phyloP scores from a whole-genome alignment of 2,797 vertebrate species.

The Notolabrus celidotus region DNA sequence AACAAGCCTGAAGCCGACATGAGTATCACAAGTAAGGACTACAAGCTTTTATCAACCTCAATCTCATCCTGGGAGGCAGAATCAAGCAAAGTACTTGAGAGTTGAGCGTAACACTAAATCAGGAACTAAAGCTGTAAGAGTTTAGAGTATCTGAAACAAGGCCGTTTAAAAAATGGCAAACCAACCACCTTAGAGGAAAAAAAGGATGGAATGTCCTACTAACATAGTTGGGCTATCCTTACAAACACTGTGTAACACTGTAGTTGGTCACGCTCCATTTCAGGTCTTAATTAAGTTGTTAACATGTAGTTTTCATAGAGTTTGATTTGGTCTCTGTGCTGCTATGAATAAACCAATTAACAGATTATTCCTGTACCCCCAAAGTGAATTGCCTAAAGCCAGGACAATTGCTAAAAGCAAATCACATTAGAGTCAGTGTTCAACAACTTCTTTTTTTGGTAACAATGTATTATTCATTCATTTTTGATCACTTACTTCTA shows the following conservation, averaged over 20 bases:
- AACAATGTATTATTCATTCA: neutral
- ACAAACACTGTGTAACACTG: slow-evolving; percentile 8
- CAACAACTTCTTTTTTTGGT: neutral
- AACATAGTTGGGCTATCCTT: slow-evolving; percentile 4
- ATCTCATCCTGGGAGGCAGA: neutral
- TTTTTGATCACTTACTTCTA: slow-evolving; percentile 12
- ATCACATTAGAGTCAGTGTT: neutral
- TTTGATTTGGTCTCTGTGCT: slow-evolving; percentile 7
- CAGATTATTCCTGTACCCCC: slow-evolving; percentile 13
- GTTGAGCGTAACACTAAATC: neutral
- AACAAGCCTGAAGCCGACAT: slow-evolving; percentile 11
- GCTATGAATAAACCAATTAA: slow-evolving; percentile 14
- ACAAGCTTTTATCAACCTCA: slow-evolving; percentile 11
- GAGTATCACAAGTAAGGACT: neutral
- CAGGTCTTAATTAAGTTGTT: neutral
- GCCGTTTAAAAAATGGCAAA: neutral
- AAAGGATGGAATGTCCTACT: neutral
- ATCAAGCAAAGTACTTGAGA: slow-evolving; percentile 3
- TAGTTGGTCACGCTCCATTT: neutral
- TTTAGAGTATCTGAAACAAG: neutral
- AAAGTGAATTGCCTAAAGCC: neutral
- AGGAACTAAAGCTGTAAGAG: neutral
- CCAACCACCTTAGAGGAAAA: neutral
- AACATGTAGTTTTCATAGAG: neutral
- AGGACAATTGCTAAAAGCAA: slow-evolving; percentile 12